These are phyloP conservation scores for Etheostoma nigrum DNA, from an alignment of 2,797 vertebrate genomes.

Conservation along the genomic window DNA sequence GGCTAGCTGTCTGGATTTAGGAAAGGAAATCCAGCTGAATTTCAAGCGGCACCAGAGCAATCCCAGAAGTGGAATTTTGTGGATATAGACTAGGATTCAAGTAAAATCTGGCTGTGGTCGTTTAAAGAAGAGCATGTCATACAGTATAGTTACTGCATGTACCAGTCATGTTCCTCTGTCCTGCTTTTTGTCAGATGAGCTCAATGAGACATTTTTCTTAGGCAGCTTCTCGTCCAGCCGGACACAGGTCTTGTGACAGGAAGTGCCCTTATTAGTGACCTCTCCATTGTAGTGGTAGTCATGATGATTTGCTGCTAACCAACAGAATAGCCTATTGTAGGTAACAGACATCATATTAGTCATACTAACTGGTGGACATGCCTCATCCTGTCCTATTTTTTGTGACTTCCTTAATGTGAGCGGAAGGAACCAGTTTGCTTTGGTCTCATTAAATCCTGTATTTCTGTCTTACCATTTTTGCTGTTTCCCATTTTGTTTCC, in stretches of 20 bases:
- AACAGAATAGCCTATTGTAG: slow-evolving; percentile 18
- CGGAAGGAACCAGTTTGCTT: slow-evolving; percentile 9
- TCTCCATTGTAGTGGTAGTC: slow-evolving; percentile 16
- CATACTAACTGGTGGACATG: slow-evolving; percentile 40
- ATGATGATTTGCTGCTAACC: slow-evolving; percentile 8
- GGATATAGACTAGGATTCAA: neutral
- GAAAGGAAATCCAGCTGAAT: too few relatives aligned
- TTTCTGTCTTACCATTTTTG: slow-evolving; percentile 23
- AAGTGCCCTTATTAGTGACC: slow-evolving; percentile 36
- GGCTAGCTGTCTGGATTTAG: too few relatives aligned
- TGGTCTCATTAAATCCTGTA: slow-evolving; percentile 3
- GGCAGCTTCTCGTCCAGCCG: slow-evolving; percentile 6
- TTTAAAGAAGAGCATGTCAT: neutral
- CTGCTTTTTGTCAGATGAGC: slow-evolving; percentile 28
- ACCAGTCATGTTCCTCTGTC: slow-evolving; percentile 12
- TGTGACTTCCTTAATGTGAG: slow-evolving; percentile 35
- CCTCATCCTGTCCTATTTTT: slow-evolving; percentile 42
- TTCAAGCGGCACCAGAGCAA: too few relatives aligned
- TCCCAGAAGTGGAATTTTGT: too few relatives aligned
- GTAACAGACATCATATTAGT: slow-evolving; percentile 47
- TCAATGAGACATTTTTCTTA: slow-evolving; percentile 30
- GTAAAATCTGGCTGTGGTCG: neutral
- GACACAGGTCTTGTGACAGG: slow-evolving; percentile 42
- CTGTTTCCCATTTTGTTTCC: slow-evolving; percentile 14
- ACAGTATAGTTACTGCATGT: neutral